Evolutionary conservation across 2,113 vertebrate species (phyloP).

Genomic region (Heliornis fulica): DNA sequence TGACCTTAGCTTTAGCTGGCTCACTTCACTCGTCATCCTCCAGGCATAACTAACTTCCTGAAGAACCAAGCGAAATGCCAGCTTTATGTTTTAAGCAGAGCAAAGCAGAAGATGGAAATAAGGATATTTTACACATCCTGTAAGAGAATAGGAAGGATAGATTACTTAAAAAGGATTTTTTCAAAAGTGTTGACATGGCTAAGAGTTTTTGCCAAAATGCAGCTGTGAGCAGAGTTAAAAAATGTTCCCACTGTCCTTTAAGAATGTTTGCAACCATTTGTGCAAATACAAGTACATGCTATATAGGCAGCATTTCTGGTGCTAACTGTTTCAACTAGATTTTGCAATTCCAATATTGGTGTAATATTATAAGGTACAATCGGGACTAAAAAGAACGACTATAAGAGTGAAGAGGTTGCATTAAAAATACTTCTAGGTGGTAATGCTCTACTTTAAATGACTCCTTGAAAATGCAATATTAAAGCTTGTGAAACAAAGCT

Average conservation of each 20-base stretch:
- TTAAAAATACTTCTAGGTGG: not conserved
- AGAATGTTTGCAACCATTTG: not conserved
- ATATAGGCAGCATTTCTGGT: not conserved
- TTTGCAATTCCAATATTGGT: not conserved
- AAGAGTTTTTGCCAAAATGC: not conserved
- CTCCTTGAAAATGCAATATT: not conserved
- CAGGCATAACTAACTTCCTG: not conserved
- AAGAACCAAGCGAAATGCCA: not conserved
- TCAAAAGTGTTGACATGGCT: not conserved
- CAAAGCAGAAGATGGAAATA: not conserved
- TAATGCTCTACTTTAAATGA: not conserved
- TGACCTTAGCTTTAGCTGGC: not conserved
- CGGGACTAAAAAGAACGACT: not conserved
- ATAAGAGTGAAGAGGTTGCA: not conserved
- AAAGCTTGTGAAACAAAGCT: not conserved
- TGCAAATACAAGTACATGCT: not conserved
- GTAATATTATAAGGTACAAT: not conserved
- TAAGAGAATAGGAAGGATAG: not conserved
- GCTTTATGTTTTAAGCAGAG: not conserved
- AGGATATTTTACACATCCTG: not conserved
- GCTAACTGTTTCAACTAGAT: not conserved
- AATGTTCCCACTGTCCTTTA: not conserved
- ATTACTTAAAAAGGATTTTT: not conserved
- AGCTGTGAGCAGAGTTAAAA: not conserved
- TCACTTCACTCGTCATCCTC: not conserved